Percentiles rank a stretch among this genome's conserved stretches.
Conservation (phyloP, 2,113 vertebrate species). For the Arizona elegans region DNA sequence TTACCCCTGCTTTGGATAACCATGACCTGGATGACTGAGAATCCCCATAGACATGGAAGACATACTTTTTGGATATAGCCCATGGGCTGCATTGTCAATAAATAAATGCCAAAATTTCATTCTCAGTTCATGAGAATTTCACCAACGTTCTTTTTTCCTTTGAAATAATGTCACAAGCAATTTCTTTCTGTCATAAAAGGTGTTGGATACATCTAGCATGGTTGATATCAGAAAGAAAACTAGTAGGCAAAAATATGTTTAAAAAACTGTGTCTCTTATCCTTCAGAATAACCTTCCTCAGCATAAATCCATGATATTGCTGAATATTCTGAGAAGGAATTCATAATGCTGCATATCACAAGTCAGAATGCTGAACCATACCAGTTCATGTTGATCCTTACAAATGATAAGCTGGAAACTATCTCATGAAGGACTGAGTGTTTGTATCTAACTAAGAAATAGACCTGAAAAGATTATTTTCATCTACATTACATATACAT, state of each 20-base stretch:
- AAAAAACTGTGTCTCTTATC: background rate
- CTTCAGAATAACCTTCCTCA: background rate
- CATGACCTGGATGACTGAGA: too few relatives aligned
- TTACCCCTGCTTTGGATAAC: too few relatives aligned
- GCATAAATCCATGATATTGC: background rate
- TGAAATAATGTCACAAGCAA: background rate
- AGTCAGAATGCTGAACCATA: background rate
- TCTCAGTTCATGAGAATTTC: background rate
- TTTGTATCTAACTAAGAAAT: background rate
- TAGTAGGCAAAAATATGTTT: background rate
- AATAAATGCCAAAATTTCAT: background rate
- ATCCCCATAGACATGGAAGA: too few relatives aligned
- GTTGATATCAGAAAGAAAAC: background rate
- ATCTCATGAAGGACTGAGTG: background rate
- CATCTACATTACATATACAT: background rate
- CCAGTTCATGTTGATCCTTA: background rate
- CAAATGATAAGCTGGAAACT: background rate
- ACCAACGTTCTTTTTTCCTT: background rate
- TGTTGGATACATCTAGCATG: background rate
- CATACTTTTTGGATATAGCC: background rate
- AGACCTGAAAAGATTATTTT: background rate
- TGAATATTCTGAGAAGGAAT: background rate
- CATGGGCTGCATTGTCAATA: background rate
- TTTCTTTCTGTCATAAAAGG: background rate
- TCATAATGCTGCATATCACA: background rate